Percentiles rank a stretch among this genome's conserved stretches.
These are phyloP conservation scores for Tragelaphus oryx DNA, from an alignment of 2,797 vertebrate genomes.

Conservation along the genomic window DNA sequence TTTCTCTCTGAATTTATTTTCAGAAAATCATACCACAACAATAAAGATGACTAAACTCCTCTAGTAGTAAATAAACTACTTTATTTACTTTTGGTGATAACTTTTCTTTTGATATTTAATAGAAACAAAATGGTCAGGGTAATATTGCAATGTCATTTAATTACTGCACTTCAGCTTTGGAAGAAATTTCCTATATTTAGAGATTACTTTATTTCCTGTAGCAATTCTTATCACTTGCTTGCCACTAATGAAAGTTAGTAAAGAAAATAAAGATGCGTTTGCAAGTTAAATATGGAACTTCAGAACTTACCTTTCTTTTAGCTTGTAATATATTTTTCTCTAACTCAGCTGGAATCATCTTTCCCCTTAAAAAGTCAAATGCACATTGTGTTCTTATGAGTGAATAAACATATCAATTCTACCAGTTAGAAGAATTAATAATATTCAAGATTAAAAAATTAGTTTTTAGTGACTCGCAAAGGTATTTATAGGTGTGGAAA, in stretches of 20 bases:
- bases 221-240: background rate
- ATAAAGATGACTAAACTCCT: background rate
- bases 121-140: background rate
- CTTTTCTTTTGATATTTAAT: background rate
- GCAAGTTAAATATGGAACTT: background rate
- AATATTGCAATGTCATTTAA: background rate
- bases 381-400: background rate
- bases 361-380: constrained; percentile 75
- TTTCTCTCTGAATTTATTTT: background rate
- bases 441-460: background rate
- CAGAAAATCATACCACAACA: background rate
- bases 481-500: background rate
- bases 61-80: background rate
- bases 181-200: background rate
- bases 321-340: constrained; percentile 78
- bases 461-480: background rate
- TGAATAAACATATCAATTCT: background rate
- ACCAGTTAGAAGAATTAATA: background rate
- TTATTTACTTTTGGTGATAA: background rate
- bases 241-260: background rate
- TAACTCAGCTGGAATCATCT: constrained; percentile 83
- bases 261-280: background rate
- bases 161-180: background rate
- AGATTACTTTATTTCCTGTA: background rate
- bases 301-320: constrained; percentile 72